Evolutionary conservation across 1,140 invertebrate species (phyloP), one percentile per base, ranked within the genome.

Genomic region (Caenorhabditis briggsae): DNA sequence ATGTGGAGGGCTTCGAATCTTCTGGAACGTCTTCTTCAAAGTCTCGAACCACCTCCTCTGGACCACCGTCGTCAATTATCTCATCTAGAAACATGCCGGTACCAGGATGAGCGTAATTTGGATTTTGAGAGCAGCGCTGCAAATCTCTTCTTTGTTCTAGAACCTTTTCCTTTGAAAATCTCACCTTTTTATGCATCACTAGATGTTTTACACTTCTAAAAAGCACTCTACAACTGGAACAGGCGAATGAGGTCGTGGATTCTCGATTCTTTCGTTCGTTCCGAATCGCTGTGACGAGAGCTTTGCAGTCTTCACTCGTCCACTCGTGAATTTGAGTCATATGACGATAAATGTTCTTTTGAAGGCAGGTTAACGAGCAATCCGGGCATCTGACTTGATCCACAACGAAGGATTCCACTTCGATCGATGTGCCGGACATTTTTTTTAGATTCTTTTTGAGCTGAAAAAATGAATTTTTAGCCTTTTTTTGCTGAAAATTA

Each of bases 271-370:
- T 78, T 23, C 53, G 50, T 9, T 78, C 70, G 7, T 6, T n/a
- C 1, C 46, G 25, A 11, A 78, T 78, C 20, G 70, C 70, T n/a
- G 70, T 7, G 8, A 78, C 1, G 18, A 78, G 46, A 20, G 20
- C n/a, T 53, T 78, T 48, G 18, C 70, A 78, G n/a, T 78, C 70
- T 9, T 78, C 70, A 23, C 5, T 53, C 0, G 70, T 5, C 70
- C 70, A 78, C 2, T 78, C 9, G n/a, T 78, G 70, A 16, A 78
- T 78, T 12, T 48, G 43, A 11, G 20, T 78, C 70, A 78, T 78
- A 50, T 78, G 70, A 53, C 70, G 70, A 14, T 78, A 78, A 1
- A 78, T 78, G 6, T 78, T 78, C 33, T 78, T 78, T 23, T 78
- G 70, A 11, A 78, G 70, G 9, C 70, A 78, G 9, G 70, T 78